A percentile compares a stretch with the other conserved stretches of the same genome.
Conservation (phyloP, 2,797 vertebrate species). For the Pangasius sanitwongsei region DNA sequence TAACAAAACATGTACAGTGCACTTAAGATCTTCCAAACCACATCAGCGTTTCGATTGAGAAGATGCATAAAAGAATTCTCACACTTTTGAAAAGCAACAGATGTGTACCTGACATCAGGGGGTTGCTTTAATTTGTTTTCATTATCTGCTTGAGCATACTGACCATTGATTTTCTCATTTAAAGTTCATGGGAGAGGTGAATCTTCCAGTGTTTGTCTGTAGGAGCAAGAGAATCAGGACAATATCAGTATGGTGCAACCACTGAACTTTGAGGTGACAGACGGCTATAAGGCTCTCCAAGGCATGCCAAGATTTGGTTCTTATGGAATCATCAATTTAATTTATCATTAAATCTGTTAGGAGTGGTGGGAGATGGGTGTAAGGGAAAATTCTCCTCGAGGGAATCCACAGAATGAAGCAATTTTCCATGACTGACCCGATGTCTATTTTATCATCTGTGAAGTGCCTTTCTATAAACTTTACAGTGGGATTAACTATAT, state of each 20-base stretch:
- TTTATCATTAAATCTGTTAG: slow-evolving; percentile 43
- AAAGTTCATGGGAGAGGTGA: slow-evolving; percentile 61
- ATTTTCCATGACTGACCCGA: slow-evolving; percentile 44
- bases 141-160: slow-evolving; percentile 51
- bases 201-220: slow-evolving; percentile 24
- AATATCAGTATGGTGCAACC: neutral
- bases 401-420: slow-evolving; percentile 54
- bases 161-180: slow-evolving; percentile 40
- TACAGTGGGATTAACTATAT: slow-evolving; percentile 33
- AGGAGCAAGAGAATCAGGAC: neutral
- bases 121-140: slow-evolving; percentile 54
- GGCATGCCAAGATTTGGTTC: neutral
- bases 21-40: neutral
- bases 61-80: slow-evolving; percentile 19
- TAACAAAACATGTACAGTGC: neutral
- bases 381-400: slow-evolving; percentile 16
- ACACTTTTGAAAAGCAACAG: slow-evolving; percentile 55
- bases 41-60: slow-evolving; percentile 16
- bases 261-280: neutral
- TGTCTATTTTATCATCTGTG: slow-evolving; percentile 74
- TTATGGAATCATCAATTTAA: too few species aligned
- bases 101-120: slow-evolving; percentile 52
- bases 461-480: slow-evolving; percentile 54
- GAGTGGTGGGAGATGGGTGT: slow-evolving; percentile 31
- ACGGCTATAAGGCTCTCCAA: neutral